Evolutionary conservation across 2,888 invertebrate species (phyloP).

Genomic region (Euproctis similis): DNA sequence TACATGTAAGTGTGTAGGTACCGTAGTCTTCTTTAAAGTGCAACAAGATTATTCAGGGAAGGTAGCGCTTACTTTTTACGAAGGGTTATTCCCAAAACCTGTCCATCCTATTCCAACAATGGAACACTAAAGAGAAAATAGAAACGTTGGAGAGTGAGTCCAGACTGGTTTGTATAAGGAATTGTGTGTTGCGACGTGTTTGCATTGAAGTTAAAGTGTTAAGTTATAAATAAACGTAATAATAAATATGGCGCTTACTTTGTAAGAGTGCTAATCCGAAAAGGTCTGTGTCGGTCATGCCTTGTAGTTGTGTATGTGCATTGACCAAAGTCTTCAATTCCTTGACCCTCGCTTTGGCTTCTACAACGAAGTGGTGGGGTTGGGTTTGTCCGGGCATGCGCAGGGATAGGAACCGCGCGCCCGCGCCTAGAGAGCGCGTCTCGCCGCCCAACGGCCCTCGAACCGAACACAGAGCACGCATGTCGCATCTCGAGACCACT

Average conservation of each 20-base stretch:
- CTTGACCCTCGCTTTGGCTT: conserved; percentile 89
- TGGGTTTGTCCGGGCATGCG: conserved; percentile 76
- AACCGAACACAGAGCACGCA: conserved; percentile 87
- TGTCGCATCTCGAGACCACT: conserved; percentile 77
- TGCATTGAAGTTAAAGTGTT: too few relatives aligned
- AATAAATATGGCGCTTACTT: conserved; percentile 77
- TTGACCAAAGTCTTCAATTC: conserved; percentile 89
- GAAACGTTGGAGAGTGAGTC: too few relatives aligned
- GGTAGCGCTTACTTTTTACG: too few relatives aligned
- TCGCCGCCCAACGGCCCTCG: conserved; percentile 89
- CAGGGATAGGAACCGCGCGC: conserved; percentile 79
- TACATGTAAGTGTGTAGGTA: too few relatives aligned
- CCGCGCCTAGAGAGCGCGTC: conserved; percentile 78
- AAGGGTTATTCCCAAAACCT: too few relatives aligned
- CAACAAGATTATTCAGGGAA: too few relatives aligned
- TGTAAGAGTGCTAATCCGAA: conserved; percentile 89
- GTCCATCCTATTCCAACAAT: too few relatives aligned
- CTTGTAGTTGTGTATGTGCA: conserved; percentile 86
- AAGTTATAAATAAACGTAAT: conserved; percentile 4
- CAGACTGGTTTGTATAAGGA: too few relatives aligned
- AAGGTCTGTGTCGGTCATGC: conserved; percentile 88
- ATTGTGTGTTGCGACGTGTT: too few relatives aligned
- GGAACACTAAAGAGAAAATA: too few relatives aligned
- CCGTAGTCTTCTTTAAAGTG: too few relatives aligned
- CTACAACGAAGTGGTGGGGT: conserved; percentile 73